These are phyloP conservation scores for Nemopilema nomurai DNA, from an alignment of 30 jellyfish, hydroid and myxozoan species.

Conservation along the genomic window DNA sequence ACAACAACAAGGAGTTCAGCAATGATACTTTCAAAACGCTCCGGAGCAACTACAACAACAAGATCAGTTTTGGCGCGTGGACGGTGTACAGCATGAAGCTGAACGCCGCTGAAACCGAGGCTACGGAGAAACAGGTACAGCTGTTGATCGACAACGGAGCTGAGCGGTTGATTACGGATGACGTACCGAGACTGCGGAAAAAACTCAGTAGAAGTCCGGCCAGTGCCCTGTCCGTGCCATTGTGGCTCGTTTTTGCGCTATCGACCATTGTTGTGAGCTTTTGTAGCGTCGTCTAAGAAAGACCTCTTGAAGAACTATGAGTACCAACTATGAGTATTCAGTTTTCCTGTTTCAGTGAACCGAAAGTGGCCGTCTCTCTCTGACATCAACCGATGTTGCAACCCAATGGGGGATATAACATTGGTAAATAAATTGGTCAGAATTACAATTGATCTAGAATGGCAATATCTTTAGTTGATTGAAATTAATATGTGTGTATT, in stretches of 20 bases:
- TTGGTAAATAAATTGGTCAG: too few relatives aligned
- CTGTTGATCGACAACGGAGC: slow-evolving; percentile 46
- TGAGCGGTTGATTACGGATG: slow-evolving; percentile 85
- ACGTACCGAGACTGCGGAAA: slow-evolving; percentile 75
- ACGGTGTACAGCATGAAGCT: slow-evolving; percentile 78
- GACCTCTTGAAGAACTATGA: not conserved
- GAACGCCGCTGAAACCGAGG: slow-evolving; percentile 30
- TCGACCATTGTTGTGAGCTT: not conserved
- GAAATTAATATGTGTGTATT: too few relatives aligned
- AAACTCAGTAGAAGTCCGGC: slow-evolving; percentile 32
- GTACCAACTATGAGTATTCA: not conserved
- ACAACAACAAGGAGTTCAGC: slow-evolving; percentile 35
- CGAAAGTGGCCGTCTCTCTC: too few relatives aligned
- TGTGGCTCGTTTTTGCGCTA: not conserved
- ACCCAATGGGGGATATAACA: too few relatives aligned
- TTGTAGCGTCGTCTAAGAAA: not conserved
- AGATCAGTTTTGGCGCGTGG: slow-evolving; percentile 77
- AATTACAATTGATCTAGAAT: too few relatives aligned
- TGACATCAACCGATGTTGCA: too few relatives aligned
- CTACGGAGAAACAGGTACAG: slow-evolving; percentile 27
- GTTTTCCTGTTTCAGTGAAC: not conserved
- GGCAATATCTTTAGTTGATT: too few relatives aligned
- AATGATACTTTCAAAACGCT: slow-evolving; percentile 38
- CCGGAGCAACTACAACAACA: slow-evolving; percentile 66
- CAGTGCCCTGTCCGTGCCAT: not conserved